Evolutionary conservation across 2,113 vertebrate species (phyloP), one percentile per base, ranked within the genome.

Genomic region (Euleptes europaea): DNA sequence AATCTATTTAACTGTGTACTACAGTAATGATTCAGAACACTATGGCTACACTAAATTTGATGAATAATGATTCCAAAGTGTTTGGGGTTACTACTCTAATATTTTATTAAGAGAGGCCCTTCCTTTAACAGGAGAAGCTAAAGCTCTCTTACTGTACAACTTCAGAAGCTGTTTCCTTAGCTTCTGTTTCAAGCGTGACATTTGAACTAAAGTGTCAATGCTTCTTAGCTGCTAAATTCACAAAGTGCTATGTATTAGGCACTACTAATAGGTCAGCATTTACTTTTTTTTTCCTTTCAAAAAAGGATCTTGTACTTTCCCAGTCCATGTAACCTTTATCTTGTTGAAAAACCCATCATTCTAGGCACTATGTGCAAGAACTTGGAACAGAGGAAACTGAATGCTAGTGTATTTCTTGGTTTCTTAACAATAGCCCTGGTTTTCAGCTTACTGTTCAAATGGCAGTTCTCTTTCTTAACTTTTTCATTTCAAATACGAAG

Each of bases 391-490:
- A 80, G 38, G 89, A 88, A 82, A 79, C 13, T 0, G 0, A 44
- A 19, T 84, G 65, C 60, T 0, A 2, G 11, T 66, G 10, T 66
- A 86, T 15, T n/a, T 3, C 31, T 89, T 90, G 88, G 42, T 54
- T 63, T 3, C 33, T 38, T 40, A n/a, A 60, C 88, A 78, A 73
- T 57, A 70, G 83, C 88, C 77, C 26, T 66, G 11, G 28, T 70
- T 93, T 91, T 84, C 85, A 80, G 74, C 75, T 19, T 94, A 81
- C 90, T 91, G 38, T 88, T 66, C 84, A 75, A 91, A 65, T 42
- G 80, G 35, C 67, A 79, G 47, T 80, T 88, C 87, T 84, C 89
- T 92, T 89, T 90, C 87, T 88, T 84, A 89, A 72, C 44, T 71
- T 87, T 90, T 51, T 86, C 70, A 87, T 90, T 92, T 93, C 78